A percentile compares a stretch with the other conserved stretches of the same genome.
Evolutionary conservation across 2,113 vertebrate species (phyloP).

Genomic region (Toxostoma redivivum): DNA sequence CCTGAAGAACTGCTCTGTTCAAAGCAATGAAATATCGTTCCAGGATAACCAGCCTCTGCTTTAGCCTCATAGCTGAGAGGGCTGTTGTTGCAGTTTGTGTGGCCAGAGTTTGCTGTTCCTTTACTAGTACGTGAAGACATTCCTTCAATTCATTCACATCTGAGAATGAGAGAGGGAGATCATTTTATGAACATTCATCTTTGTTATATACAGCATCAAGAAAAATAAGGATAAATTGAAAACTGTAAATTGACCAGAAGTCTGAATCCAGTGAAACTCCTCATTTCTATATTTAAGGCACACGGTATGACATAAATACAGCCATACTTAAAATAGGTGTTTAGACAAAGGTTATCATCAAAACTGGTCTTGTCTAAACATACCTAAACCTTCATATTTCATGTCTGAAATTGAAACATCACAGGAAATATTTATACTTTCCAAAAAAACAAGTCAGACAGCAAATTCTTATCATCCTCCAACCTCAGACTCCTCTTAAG

Average conservation of each 20-base stretch:
- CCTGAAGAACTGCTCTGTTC: constrained; percentile 92
- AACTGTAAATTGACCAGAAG: neutral
- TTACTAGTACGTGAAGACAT: constrained; percentile 89
- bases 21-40: constrained; percentile 96
- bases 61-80: constrained; percentile 88
- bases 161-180: constrained; percentile 28
- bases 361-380: neutral
- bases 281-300: neutral
- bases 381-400: neutral
- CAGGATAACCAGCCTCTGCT: constrained; percentile 92
- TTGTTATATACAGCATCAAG: neutral
- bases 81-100: constrained; percentile 88
- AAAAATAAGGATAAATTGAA: neutral
- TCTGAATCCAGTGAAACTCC: neutral
- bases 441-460: neutral
- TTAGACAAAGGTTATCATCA: neutral
- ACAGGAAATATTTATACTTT: neutral
- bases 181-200: neutral
- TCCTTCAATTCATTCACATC: constrained; percentile 90
- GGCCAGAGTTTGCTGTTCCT: constrained; percentile 90
- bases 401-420: neutral
- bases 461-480: neutral
- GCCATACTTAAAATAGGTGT: neutral
- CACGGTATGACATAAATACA: neutral
- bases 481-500: neutral